Evolutionary conservation across 2,888 invertebrate genomes (phyloP), one percentile per base, ranked within the genome.

Genomic region (Drosophila picticornis): DNA sequence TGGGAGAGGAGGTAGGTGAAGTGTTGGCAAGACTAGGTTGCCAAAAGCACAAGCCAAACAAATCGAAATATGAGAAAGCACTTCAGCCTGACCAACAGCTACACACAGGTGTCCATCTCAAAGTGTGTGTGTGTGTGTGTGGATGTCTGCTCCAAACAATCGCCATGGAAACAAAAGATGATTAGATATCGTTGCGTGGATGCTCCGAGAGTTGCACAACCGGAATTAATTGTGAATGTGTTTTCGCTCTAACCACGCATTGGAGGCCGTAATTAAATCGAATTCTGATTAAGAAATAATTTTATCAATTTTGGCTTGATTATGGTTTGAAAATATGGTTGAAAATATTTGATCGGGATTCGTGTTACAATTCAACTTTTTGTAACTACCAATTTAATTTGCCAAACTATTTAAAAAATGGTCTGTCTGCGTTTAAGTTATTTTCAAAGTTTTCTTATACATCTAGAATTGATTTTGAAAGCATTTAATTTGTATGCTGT

Each of bases 41-140:
- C 50, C 65, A 66, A 72, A 61, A 58, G 31, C 57, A 55, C 25
- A 64, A 43, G n/a, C 50, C 22, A 56, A 48, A 9, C 32, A 48
- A 58, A 61, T 48, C 43, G 64, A 61, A 72, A 60, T 70, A 59
- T 43, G 43, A 43, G 36, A 38, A 32, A 11, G 55, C 19, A 31
- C 4, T 13, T 22, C 34, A 43, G n/a, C 25, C 34, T 46, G 34
- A 32, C 31, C 13, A 29, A 19, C 46, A 34, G 13, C 27, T 4
- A 5, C 61, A 7, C 25, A 16, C 46, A 40, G 16, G 22, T 48
- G 22, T 22, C 48, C 32, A 32, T 66, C 27, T 3, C 25, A 36
- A 16, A 22, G 51, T 4, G 4, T 34, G 50, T 50, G 48, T 59
- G 51, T 4, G 4, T 34, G 50, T 50, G 48, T 59, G 16, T 27